phyloP scores from a whole-genome alignment of 2,888 invertebrate genomes.

The Mongoloraphidia duomilia region DNA sequence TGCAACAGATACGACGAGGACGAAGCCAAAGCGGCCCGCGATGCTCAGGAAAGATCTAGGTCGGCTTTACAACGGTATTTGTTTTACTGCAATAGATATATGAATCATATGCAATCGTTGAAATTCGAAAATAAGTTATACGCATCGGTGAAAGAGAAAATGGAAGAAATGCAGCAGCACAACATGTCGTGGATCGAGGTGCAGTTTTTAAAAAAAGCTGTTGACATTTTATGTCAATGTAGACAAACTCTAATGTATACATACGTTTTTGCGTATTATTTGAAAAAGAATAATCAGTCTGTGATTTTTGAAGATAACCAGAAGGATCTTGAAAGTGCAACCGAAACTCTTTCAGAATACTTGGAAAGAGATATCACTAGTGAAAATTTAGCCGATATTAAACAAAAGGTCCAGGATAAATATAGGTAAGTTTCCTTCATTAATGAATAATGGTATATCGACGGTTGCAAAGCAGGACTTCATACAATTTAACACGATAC shows the following conservation, averaged over 20 bases:
- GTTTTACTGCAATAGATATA: conserved; percentile 97
- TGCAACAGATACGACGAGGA: conserved; percentile 95
- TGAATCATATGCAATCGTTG: conserved; percentile 98
- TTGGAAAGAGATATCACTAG: conserved; percentile 95
- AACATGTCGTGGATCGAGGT: conserved; percentile 99
- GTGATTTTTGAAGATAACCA: conserved; percentile 99
- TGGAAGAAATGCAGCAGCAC: conserved; percentile 99
- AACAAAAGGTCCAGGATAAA: conserved; percentile 97
- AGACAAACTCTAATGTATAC: conserved; percentile 98
- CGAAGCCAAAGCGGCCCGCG: conserved; percentile 89
- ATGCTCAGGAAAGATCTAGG: conserved; percentile 88
- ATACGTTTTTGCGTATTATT: conserved; percentile 97
- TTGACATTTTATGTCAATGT: conserved; percentile 92
- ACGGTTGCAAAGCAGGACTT: neutral
- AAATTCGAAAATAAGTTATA: conserved; percentile 96
- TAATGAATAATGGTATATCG: no score
- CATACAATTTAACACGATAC: neutral
- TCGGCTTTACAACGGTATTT: conserved; percentile 91
- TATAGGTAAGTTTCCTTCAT: conserved; percentile 53
- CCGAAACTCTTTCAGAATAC: conserved; percentile 93
- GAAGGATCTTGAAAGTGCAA: conserved; percentile 93
- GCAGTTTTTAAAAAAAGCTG: conserved; percentile 95
- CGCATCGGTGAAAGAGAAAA: conserved; percentile 90
- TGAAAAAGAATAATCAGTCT: conserved; percentile 95
- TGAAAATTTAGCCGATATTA: conserved; percentile 92